Conservation (phyloP, 2,113 vertebrate genomes). For the Plecotus auritus region DNA sequence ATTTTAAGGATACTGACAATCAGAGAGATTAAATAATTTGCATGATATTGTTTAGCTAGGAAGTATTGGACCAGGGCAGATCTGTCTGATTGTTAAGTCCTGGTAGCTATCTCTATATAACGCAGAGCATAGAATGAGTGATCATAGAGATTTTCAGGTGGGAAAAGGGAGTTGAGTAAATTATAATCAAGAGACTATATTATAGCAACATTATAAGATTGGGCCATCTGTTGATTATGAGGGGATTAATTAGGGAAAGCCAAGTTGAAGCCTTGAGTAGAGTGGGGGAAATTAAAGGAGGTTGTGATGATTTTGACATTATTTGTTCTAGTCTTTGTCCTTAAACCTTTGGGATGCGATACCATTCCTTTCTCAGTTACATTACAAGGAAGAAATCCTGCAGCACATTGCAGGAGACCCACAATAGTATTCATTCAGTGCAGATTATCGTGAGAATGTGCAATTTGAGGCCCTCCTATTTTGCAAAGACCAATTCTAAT, state of each 20-base stretch:
- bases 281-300: neutral
- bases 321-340: conserved; percentile 22
- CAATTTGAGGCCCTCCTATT: conserved; percentile 45
- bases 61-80: neutral
- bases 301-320: conserved; percentile 47
- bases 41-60: neutral
- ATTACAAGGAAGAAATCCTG: conserved; percentile 16
- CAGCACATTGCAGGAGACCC: neutral
- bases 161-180: neutral
- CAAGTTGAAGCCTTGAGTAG: neutral
- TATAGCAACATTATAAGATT: neutral
- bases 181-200: neutral
- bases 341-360: neutral
- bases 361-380: neutral
- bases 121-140: neutral
- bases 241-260: neutral
- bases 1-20: neutral
- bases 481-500: conserved; percentile 55
- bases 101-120: neutral
- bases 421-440: conserved; percentile 10
- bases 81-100: neutral
- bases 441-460: conserved; percentile 56
- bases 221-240: neutral
- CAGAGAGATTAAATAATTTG: neutral
- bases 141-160: neutral